Base-by-base conservation (phyloP, 2,797 vertebrate genomes). In the Graptemys geographica region DNA sequence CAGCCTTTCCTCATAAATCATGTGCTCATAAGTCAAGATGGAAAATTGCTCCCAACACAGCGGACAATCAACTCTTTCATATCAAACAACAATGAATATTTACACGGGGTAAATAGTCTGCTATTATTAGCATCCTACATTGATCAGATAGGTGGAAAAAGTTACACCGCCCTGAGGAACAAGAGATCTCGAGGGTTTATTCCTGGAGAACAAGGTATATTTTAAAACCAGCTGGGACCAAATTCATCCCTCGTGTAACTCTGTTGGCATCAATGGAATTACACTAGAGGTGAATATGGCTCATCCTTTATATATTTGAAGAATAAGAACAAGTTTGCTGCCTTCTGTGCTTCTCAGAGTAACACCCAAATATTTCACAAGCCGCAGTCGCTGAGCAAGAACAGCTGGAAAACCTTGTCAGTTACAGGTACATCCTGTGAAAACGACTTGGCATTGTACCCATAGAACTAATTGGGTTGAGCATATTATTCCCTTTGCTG, bases 131-230 rank as follows among this genome's bases (percentile, higher is more conserved):
- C 41, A 89, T 59, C 15, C 21, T 79, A 6, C 2, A 9, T 51
- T 89, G 84, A 86, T 91, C 86, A 80, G 79, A 4, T 82, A 47
- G 84, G 69, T 2, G 1, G 76, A 94, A 92, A 85, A 84, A 82
- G 78, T 65, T 80, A 84, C 37, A 79, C 25, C 8, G 41, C 59
- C 87, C 79, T 84, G 87, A 93, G 79, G 27, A 96, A 94, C 8
- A 79, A 74, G 11, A 90, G 28, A 49, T 91, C 47, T 79, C 81
- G 57, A 78, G 72, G 18, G 52, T 79, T 96, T 94, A 69, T 81
- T 94, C 87, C 76, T 41, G 76, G 37, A 74, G 57, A 95, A 87
- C 52, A 41, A 91, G 90, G 86, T 25, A 80, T 21, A 88, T 85
- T 90, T 88, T 78, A 41, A 15, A 49, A 9, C 72, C 19, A 1